Percentiles rank a stretch among this genome's conserved stretches.
phyloP scores from a whole-genome alignment of 2,888 invertebrate species.

The Cataglyphis rosenhaueri region DNA sequence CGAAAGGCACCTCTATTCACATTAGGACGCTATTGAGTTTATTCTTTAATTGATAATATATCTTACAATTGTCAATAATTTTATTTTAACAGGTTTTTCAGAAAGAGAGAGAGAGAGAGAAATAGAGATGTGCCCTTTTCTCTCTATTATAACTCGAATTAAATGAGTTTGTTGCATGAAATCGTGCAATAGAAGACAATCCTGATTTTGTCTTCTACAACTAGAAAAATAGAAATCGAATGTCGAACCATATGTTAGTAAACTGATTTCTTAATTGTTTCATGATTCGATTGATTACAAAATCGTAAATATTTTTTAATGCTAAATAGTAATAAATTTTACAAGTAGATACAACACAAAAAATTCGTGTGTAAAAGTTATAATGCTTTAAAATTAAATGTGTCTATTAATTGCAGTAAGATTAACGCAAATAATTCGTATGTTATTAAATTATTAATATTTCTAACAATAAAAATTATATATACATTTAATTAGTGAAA shows the following conservation, averaged over 20 bases:
- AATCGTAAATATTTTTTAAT: slow-evolving; percentile 1
- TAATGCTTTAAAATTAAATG: not conserved
- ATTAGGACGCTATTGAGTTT: too few species aligned
- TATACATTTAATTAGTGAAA: not conserved
- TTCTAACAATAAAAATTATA: not conserved
- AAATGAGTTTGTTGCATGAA: slow-evolving; percentile 33
- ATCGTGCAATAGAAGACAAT: slow-evolving; percentile 30
- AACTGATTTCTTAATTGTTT: slow-evolving; percentile 23
- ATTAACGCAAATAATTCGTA: not conserved
- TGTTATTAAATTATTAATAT: slow-evolving; percentile 2
- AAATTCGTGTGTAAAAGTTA: not conserved
- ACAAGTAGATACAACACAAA: not conserved
- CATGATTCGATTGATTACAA: slow-evolving; percentile 8
- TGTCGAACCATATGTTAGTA: slow-evolving; percentile 12
- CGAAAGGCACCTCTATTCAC: slow-evolving; percentile 3
- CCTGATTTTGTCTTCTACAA: slow-evolving; percentile 29
- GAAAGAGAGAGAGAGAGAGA: too few species aligned
- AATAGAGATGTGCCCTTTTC: slow-evolving; percentile 12
- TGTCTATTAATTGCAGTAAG: not conserved
- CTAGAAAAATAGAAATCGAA: slow-evolving; percentile 13
- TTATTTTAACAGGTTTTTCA: too few species aligned
- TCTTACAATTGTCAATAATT: too few species aligned
- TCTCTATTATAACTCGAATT: slow-evolving; percentile 32
- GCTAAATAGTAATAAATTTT: not conserved
- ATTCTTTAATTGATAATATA: too few species aligned